These are phyloP conservation scores for Stenchaetothrips biformis DNA, from an alignment of 2,888 invertebrate genomes.

Conservation along the genomic window DNA sequence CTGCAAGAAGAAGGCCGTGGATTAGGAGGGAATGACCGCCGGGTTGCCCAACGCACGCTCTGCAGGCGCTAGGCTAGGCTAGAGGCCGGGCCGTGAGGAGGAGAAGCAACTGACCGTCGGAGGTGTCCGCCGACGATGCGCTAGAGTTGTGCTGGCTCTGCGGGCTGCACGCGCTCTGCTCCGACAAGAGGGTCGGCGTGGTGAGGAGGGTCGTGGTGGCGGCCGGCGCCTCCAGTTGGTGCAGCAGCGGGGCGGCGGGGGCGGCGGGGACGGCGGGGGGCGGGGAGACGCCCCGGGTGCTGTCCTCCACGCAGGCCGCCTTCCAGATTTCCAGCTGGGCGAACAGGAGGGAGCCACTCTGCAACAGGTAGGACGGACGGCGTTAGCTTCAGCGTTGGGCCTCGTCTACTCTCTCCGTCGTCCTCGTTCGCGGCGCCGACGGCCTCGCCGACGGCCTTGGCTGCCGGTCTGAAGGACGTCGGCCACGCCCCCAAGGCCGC, in stretches of 20 bases:
- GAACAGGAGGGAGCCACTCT: constrained; percentile 80
- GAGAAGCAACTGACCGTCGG: constrained; percentile 57
- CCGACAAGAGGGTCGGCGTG: constrained; percentile 38
- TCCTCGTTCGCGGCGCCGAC: not conserved
- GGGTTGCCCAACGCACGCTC: too few species aligned
- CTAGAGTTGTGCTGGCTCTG: constrained; percentile 34
- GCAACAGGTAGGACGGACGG: constrained; percentile 38
- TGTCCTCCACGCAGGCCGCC: constrained; percentile 61
- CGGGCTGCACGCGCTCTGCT: constrained; percentile 6
- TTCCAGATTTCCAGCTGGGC: constrained; percentile 91
- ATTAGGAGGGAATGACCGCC: too few species aligned
- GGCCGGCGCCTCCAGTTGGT: constrained; percentile 32
- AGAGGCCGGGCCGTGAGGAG: too few species aligned
- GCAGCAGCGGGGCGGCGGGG: constrained; percentile 29
- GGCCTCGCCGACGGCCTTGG: not conserved
- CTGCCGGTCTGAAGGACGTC: not conserved
- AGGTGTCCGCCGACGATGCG: constrained; percentile 55
- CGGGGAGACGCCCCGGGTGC: constrained; percentile 44
- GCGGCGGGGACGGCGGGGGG: constrained; percentile 37
- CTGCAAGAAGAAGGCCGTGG: constrained; percentile 44
- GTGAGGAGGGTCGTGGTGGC: constrained; percentile 39
- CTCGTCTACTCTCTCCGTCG: not conserved
- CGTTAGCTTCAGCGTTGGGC: not conserved
- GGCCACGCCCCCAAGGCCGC: not conserved
- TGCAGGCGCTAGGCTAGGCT: too few species aligned